These are phyloP conservation scores for Trichonephila clavipes DNA, from an alignment of 1,140 invertebrate species.

Conservation along the genomic window DNA sequence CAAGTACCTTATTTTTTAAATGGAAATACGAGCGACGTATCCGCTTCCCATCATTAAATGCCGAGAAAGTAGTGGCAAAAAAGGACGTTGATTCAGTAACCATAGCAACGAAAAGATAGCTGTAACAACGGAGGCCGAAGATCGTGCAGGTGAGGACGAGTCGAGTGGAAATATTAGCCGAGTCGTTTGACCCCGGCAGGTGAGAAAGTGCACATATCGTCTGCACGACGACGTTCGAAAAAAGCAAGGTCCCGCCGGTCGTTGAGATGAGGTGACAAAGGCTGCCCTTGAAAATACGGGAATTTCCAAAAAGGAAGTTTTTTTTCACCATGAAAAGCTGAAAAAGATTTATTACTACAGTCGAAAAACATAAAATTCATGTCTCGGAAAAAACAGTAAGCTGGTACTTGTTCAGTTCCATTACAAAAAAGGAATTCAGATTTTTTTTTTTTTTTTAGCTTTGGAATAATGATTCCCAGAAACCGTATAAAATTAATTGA, in stretches of 20 bases:
- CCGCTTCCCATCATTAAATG: not conserved
- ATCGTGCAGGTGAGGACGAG: conserved; percentile 11
- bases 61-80: not conserved
- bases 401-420: too few relatives aligned
- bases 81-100: conserved; percentile 8
- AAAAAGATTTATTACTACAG: not conserved
- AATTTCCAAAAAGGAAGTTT: not conserved
- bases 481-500: too few relatives aligned
- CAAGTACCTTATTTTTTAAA: too few relatives aligned
- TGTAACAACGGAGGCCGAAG: conserved; percentile 22
- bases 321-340: not conserved
- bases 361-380: not conserved
- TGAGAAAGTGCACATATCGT: conserved; percentile 17
- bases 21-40: too few relatives aligned
- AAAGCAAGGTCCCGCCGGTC: conserved; percentile 28
- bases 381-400: not conserved
- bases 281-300: conserved; percentile 13
- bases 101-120: conserved; percentile 24
- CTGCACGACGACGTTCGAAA: not conserved
- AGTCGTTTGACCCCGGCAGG: conserved; percentile 32
- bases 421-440: too few relatives aligned
- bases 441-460: too few relatives aligned
- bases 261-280: conserved; percentile 26
- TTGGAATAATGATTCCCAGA: too few relatives aligned
- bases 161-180: not conserved